Base-by-base conservation (phyloP, 2,888 invertebrate species). In the Trissonchulus sp. region DNA sequence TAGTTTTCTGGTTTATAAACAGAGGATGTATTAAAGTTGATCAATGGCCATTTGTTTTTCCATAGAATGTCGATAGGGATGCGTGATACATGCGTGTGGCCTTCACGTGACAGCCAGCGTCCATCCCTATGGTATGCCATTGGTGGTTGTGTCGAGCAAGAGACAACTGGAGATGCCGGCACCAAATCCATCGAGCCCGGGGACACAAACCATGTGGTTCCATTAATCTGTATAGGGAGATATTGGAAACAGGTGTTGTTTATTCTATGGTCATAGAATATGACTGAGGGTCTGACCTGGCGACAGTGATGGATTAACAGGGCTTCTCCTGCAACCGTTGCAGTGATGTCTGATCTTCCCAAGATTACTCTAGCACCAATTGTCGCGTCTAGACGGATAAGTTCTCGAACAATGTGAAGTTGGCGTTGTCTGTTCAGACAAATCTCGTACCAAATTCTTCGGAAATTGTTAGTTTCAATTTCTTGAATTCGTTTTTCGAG, bases 211-310 rank as follows among this genome's bases (percentile, higher is more conserved):
- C 31, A 35, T 8, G 33, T 3, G 8, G 3, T 31, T 3, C 30
- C 60, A 18, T 30, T 48, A n/a, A 31, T 23, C 62, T 23, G 8
- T 3, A 73, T 23, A 2, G 73, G 73, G 3, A 73, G 8, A 65
- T 65, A 73, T 8, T 30, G 65, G 37, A 68, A 73, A 31, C 73
- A 73, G 8, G 65, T 73, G 33, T 33, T 31, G 30, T 73, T 73
- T 18, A 73, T n/a, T n/a, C 28, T 65, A n/a, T 73, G 31, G 65
- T 73, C 36, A 63, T 65, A 73, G 35, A 65, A 73, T 8, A 73
- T 34, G 15, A 3, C 18, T n/a, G 8, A n/a, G 3, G 65, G 63
- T 34, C 68, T 2, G 18, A 73, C 35, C 28, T 62, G 2, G n/a
- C 33, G 63, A 34, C 73, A 73, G 23, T 73, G n/a, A 28, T 33